These are phyloP conservation scores for Schizaphis graminum DNA, from an alignment of 2,888 invertebrate genomes.

Conservation along the genomic window DNA sequence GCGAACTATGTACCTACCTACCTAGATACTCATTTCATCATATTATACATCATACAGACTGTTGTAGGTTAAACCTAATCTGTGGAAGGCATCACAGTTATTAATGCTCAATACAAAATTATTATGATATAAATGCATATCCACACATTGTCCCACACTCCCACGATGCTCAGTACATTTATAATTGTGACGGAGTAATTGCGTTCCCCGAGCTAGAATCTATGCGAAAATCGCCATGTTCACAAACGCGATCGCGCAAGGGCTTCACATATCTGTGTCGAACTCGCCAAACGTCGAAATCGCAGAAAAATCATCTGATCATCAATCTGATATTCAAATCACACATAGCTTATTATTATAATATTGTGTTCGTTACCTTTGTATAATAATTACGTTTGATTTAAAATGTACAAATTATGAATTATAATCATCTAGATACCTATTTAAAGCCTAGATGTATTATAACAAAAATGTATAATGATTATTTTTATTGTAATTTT, in stretches of 20 bases:
- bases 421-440: slow-evolving; percentile 40
- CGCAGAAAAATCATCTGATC: background rate
- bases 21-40: background rate
- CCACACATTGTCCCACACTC: background rate
- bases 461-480: background rate
- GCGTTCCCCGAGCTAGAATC: background rate
- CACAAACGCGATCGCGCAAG: background rate
- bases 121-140: background rate
- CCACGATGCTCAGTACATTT: background rate
- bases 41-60: background rate
- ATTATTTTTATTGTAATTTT: background rate
- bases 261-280: background rate
- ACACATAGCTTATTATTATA: background rate
- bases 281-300: background rate
- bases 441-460: slow-evolving; percentile 37
- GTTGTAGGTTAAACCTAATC: background rate
- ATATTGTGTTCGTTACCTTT: background rate
- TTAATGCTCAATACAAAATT: background rate
- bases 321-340: no score
- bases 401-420: background rate
- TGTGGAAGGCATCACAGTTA: background rate
- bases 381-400: background rate
- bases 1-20: background rate
- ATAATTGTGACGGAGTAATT: background rate
- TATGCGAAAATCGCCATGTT: background rate